phyloP scores from a whole-genome alignment of 2,113 vertebrate genomes.

The Rhipidura dahli region DNA sequence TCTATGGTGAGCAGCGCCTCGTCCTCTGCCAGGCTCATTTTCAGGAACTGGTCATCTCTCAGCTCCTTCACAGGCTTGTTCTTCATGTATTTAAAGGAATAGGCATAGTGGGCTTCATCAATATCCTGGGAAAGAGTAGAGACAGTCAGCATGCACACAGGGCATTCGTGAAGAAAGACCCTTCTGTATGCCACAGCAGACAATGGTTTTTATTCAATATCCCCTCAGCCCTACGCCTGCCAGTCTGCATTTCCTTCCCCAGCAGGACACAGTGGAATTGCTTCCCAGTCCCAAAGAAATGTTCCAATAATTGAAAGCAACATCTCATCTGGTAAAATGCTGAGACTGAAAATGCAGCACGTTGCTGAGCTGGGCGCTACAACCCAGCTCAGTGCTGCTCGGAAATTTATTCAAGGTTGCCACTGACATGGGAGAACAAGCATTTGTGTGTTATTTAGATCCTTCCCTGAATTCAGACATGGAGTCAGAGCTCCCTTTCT shows the following conservation, averaged over 20 bases:
- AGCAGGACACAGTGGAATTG: slow-evolving; percentile 5
- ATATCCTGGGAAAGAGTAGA: slow-evolving; percentile 78
- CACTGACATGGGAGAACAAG: background rate
- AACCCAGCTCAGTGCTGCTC: background rate
- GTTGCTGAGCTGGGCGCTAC: background rate
- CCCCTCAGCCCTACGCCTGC: background rate
- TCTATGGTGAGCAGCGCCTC: slow-evolving; percentile 89
- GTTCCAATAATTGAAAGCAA: background rate
- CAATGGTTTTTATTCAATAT: background rate
- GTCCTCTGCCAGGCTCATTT: slow-evolving; percentile 92
- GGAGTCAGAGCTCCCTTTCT: background rate
- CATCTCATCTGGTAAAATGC: background rate
- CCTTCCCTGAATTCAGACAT: background rate
- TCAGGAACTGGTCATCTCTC: slow-evolving; percentile 94
- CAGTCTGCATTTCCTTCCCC: slow-evolving; percentile 18
- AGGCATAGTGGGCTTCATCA: slow-evolving; percentile 94
- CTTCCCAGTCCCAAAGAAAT: background rate
- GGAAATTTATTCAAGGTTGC: background rate
- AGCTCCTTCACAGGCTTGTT: slow-evolving; percentile 98
- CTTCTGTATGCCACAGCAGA: background rate
- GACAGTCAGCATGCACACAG: background rate
- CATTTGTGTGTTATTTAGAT: background rate
- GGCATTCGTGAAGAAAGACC: background rate
- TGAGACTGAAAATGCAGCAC: background rate
- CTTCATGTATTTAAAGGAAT: slow-evolving; percentile 97